Base-by-base conservation (phyloP, 2,888 invertebrate genomes). In the Lutraria lutraria region DNA sequence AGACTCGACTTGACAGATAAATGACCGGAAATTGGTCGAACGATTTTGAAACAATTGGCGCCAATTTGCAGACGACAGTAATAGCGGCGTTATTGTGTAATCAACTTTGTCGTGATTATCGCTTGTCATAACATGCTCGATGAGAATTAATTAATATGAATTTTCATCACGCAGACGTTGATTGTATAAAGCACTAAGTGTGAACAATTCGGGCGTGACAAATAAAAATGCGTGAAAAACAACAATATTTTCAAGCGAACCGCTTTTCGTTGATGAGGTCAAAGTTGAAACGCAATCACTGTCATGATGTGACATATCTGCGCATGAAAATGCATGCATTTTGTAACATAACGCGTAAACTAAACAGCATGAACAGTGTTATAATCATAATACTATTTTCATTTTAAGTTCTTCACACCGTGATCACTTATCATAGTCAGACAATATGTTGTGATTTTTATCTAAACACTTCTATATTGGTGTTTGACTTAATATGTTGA, bases 21-120 rank as follows among this genome's bases (percentile, higher is more conserved):
- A 53, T 87, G 87, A 87, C 87, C 87, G 87, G 87, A 87, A 79
- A 87, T 87, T 83, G 83, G 76, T 63, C 83, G 83, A 85, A 80
- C 43, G 56, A 56, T 25, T 52, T 29, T 31, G 72, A 87, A 87
- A 87, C 79, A 87, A 87, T 76, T 79, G 87, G 83, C 87, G 87
- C 80, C 83, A 21, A 60, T 43, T 87, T 79, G 79, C 60, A 79
- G 83, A 83, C 83, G 80, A 80, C 83, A 82, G 16, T 60, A 43
- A 31, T 56, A 60, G n/a, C 80, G 79, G 85, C 60, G 16, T 79
- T 60, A 25, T 85, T 85, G 79, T 85, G 79, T 60, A 80, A 85
- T 60, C 60, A 34, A 54, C 60, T 34, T 81, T 80, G 4, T 54
- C 79, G 56, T 85, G 79, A 85, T 85, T 85, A 80, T 34, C 85